These are phyloP conservation scores for Dynastes tityus DNA, from an alignment of 2,888 invertebrate genomes.

Conservation along the genomic window DNA sequence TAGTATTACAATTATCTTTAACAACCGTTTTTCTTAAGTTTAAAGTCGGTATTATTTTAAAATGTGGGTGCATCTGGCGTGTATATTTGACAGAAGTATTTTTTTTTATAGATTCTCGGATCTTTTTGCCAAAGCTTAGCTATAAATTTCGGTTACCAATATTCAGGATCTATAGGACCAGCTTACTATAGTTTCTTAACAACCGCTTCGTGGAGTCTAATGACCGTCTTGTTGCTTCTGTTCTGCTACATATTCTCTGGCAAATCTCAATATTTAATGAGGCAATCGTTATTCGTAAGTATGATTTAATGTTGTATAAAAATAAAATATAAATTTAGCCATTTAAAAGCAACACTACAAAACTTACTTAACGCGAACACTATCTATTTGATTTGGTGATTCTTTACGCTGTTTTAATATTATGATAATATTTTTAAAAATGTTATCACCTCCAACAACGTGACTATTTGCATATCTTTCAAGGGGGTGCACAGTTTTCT, in stretches of 20 bases:
- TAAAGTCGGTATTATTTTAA: too few relatives aligned
- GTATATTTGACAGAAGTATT: background rate
- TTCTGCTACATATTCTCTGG: slow-evolving; percentile 86
- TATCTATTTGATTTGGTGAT: too few relatives aligned
- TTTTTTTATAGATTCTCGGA: slow-evolving; percentile 78
- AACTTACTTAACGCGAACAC: too few relatives aligned
- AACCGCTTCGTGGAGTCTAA: slow-evolving; percentile 85
- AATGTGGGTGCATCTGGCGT: background rate
- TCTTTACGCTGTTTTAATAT: too few relatives aligned
- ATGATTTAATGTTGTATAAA: slow-evolving; percentile 34
- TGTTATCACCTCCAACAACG: too few relatives aligned
- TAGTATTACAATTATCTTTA: too few relatives aligned
- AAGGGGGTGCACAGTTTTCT: too few relatives aligned
- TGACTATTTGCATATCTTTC: too few relatives aligned
- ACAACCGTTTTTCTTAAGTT: too few relatives aligned
- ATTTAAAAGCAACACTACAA: too few relatives aligned
- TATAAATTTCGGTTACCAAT: slow-evolving; percentile 84
- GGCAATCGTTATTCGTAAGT: slow-evolving; percentile 89
- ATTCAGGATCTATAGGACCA: slow-evolving; percentile 82
- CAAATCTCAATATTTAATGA: slow-evolving; percentile 82
- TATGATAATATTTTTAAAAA: too few relatives aligned
- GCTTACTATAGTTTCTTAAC: slow-evolving; percentile 88
- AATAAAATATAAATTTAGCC: background rate
- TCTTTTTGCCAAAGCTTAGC: slow-evolving; percentile 87
- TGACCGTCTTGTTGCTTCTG: slow-evolving; percentile 83